Conservation (phyloP, 2,113 vertebrate species). For the Chiloscyllium plagiosum region DNA sequence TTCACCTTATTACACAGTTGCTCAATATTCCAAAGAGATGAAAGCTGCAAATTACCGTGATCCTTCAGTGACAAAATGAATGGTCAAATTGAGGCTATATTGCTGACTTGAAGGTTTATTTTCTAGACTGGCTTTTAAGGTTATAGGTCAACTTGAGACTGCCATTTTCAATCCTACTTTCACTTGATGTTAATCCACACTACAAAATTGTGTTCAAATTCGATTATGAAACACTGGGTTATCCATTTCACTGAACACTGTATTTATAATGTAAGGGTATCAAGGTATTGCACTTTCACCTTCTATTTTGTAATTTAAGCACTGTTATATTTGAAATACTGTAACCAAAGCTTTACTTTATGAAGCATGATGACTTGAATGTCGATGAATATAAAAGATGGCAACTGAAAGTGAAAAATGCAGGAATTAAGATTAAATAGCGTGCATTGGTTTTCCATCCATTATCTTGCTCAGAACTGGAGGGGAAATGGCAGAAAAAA, state of each 20-base stretch:
- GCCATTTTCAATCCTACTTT: constrained; percentile 20
- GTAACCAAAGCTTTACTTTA: neutral
- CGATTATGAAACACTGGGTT: neutral
- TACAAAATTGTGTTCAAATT: neutral
- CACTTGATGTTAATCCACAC: neutral
- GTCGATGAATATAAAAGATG: neutral
- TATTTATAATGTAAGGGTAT: neutral
- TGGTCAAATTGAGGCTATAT: constrained; percentile 8
- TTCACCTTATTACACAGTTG: neutral
- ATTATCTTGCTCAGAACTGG: neutral
- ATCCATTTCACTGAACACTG: neutral
- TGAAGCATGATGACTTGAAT: neutral
- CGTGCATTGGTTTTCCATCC: neutral
- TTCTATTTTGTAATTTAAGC: constrained; percentile 9
- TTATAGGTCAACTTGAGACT: constrained; percentile 16
- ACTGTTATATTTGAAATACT: neutral
- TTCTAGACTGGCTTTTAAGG: neutral
- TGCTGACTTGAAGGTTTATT: neutral
- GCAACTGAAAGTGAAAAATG: neutral
- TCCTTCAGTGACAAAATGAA: neutral
- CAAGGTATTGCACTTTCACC: neutral
- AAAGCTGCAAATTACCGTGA: neutral
- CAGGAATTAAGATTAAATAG: neutral
- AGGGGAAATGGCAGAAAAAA: neutral
- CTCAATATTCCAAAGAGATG: neutral